phyloP scores from a whole-genome alignment of 2,797 vertebrate species.

The Triplophysa yarkandensis region DNA sequence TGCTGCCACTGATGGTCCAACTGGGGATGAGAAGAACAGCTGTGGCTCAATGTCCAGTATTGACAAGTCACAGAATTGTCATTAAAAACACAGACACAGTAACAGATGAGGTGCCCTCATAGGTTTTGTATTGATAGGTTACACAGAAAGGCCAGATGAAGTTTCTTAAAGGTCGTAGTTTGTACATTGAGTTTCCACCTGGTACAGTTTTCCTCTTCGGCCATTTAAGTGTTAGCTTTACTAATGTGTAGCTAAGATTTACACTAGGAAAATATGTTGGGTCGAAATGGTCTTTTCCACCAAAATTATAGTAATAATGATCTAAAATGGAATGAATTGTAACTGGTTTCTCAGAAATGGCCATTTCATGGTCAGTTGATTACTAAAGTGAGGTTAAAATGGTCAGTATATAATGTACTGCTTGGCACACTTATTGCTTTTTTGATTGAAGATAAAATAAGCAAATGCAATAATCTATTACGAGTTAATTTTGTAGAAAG shows the following conservation, averaged over 20 bases:
- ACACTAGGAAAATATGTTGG: background rate
- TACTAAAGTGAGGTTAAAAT: slow-evolving; percentile 25
- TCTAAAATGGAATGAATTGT: background rate
- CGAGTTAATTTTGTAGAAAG: no score
- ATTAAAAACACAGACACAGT: slow-evolving; percentile 57
- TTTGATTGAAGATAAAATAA: slow-evolving; percentile 2
- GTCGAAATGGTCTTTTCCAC: background rate
- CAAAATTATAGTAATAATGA: slow-evolving; percentile 12
- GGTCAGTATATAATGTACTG: background rate
- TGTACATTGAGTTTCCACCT: background rate
- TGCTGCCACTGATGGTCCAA: slow-evolving; percentile 57
- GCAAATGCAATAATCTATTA: background rate
- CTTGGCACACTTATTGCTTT: slow-evolving; percentile 4
- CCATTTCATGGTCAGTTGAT: slow-evolving; percentile 41
- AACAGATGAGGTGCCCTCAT: slow-evolving; percentile 47
- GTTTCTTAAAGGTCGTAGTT: slow-evolving; percentile 38
- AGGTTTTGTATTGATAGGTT: slow-evolving; percentile 59
- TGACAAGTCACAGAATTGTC: slow-evolving; percentile 60
- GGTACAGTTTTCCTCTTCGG: background rate
- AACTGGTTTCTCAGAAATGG: slow-evolving; percentile 20
- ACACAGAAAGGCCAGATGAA: slow-evolving; percentile 50
- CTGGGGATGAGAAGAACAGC: slow-evolving; percentile 62
- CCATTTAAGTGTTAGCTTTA: no score
- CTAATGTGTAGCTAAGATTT: no score
- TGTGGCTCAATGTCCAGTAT: slow-evolving; percentile 63